phyloP scores from a whole-genome alignment of 1,140 invertebrate species.

The Himalopsyche phryganea region DNA sequence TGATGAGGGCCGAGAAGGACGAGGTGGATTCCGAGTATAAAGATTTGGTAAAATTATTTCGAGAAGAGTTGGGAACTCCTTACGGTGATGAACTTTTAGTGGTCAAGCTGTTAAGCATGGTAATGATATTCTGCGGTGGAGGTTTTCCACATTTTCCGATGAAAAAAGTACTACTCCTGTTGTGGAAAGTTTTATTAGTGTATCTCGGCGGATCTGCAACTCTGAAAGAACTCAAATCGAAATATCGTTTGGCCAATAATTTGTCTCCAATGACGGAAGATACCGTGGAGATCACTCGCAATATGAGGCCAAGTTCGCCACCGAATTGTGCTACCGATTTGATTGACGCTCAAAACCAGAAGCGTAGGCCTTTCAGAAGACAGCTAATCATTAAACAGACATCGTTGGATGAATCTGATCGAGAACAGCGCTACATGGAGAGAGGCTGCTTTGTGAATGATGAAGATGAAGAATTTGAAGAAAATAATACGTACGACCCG shows the following conservation, averaged over 20 bases:
- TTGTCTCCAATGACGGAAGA: slow-evolving; percentile 82
- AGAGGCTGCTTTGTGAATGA: slow-evolving; percentile 53
- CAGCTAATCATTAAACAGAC: slow-evolving; percentile 90
- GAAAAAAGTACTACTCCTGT: slow-evolving; percentile 92
- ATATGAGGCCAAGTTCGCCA: slow-evolving; percentile 92
- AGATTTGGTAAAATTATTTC: slow-evolving; percentile 70
- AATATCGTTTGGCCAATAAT: slow-evolving; percentile 67
- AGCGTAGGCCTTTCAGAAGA: slow-evolving; percentile 58
- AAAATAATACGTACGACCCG: slow-evolving; percentile 53
- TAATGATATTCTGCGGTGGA: slow-evolving; percentile 91
- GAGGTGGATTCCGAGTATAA: slow-evolving; percentile 64
- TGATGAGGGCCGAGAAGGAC: slow-evolving; percentile 69
- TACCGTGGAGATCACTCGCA: slow-evolving; percentile 86
- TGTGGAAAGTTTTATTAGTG: slow-evolving; percentile 93
- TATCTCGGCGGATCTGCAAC: slow-evolving; percentile 85
- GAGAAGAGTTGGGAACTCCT: slow-evolving; percentile 72
- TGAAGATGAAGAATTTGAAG: slow-evolving; percentile 52
- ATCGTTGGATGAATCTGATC: slow-evolving; percentile 79
- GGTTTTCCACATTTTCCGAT: slow-evolving; percentile 94
- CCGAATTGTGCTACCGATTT: slow-evolving; percentile 90
- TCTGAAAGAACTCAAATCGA: slow-evolving; percentile 70
- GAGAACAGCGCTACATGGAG: slow-evolving; percentile 68
- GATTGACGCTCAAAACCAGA: slow-evolving; percentile 83
- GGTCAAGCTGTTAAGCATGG: slow-evolving; percentile 89
- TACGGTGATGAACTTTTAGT: slow-evolving; percentile 79